A percentile compares a stretch with the other conserved stretches of the same genome.
These are phyloP conservation scores for Hetaerina titia DNA, from an alignment of 2,888 invertebrate species.

Conservation along the genomic window DNA sequence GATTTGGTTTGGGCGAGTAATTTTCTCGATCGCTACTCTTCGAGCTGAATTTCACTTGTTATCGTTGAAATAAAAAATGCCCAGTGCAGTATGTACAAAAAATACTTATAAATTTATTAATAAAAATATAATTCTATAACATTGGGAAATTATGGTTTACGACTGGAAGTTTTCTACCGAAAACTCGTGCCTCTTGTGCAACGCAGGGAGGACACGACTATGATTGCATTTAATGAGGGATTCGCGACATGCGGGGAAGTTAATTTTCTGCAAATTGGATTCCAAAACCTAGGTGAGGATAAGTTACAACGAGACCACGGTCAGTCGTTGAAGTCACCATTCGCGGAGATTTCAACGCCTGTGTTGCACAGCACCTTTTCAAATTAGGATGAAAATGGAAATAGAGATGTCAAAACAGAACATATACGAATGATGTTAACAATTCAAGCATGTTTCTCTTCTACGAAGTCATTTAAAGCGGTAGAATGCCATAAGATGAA, in stretches of 20 bases:
- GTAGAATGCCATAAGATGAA: neutral
- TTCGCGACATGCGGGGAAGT: neutral
- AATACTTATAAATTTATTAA: constrained; percentile 35
- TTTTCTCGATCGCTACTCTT: no score
- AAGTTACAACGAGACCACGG: neutral
- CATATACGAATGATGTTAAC: neutral
- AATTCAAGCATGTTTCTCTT: neutral
- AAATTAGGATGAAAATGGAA: neutral
- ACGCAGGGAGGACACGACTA: neutral
- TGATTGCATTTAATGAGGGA: neutral
- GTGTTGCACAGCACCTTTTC: neutral
- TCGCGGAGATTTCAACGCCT: neutral
- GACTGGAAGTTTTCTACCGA: neutral
- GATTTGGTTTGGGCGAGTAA: no score
- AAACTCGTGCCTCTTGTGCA: neutral
- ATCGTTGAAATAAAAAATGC: neutral
- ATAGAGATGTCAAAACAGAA: neutral
- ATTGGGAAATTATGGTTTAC: neutral
- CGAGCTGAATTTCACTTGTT: neutral
- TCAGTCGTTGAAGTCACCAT: neutral
- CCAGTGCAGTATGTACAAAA: neutral
- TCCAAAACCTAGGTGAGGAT: neutral
- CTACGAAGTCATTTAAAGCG: neutral
- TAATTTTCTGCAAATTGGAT: neutral
- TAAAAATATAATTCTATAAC: constrained; percentile 1